These are phyloP conservation scores for Pipa parva DNA, from an alignment of 2,113 vertebrate species.

Conservation along the genomic window DNA sequence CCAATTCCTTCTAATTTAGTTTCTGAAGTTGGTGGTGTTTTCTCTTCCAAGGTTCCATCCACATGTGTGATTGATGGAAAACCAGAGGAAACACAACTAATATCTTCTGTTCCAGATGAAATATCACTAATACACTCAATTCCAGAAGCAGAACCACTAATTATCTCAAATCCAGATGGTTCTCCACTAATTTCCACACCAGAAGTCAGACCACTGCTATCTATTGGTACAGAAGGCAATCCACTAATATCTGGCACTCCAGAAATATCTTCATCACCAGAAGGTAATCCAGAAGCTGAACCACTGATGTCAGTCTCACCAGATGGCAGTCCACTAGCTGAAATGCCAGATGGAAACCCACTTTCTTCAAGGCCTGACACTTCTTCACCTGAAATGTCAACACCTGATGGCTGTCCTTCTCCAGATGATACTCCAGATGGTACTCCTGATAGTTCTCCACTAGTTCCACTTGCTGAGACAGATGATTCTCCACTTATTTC, in stretches of 20 bases:
- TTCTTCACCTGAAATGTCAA: slow-evolving; percentile 49
- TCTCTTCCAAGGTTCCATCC: slow-evolving; percentile 66
- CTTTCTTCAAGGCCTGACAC: slow-evolving; percentile 57
- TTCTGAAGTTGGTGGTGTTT: slow-evolving; percentile 51
- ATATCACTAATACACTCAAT: slow-evolving; percentile 53
- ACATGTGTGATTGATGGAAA: slow-evolving; percentile 71
- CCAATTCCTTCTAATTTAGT: slow-evolving; percentile 67
- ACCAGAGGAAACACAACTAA: slow-evolving; percentile 63
- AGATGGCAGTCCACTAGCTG: slow-evolving; percentile 48
- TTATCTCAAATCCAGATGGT: slow-evolving; percentile 55
- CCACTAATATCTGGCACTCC: slow-evolving; percentile 55
- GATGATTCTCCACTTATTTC: slow-evolving; percentile 49
- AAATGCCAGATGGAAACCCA: slow-evolving; percentile 55
- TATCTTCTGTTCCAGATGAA: slow-evolving; percentile 62
- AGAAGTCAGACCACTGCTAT: slow-evolving; percentile 47
- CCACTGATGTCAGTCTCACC: slow-evolving; percentile 58
- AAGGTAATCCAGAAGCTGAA: slow-evolving; percentile 57
- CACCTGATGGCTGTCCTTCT: slow-evolving; percentile 58
- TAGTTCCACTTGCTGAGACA: slow-evolving; percentile 38
- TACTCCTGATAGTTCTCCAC: slow-evolving; percentile 56
- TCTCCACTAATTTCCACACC: slow-evolving; percentile 62
- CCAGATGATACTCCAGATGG: slow-evolving; percentile 59
- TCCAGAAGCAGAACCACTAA: slow-evolving; percentile 61
- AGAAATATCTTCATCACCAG: slow-evolving; percentile 54
- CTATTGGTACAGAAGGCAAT: slow-evolving; percentile 42